A percentile compares a stretch with the other conserved stretches of the same genome.
These are phyloP conservation scores for Rutilus rutilus DNA, from an alignment of 2,113 vertebrate genomes.

Conservation along the genomic window DNA sequence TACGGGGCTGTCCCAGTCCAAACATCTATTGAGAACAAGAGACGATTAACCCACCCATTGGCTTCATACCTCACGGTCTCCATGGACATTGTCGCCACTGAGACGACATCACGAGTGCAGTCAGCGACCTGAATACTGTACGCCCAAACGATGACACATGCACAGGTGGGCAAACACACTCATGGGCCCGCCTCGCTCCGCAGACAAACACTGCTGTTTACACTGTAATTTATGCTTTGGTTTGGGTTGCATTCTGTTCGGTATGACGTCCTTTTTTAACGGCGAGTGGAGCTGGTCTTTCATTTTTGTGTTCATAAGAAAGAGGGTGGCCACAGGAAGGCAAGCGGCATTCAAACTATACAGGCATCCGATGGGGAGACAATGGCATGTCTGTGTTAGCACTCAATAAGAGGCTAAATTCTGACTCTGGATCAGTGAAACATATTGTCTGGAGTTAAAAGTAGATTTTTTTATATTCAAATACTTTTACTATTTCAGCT, in stretches of 20 bases:
- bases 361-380: neutral
- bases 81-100: conserved; percentile 58
- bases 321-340: neutral
- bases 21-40: conserved; percentile 61
- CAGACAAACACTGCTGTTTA: conserved; percentile 25
- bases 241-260: conserved; percentile 5
- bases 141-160: conserved; percentile 54
- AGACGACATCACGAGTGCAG: conserved; percentile 37
- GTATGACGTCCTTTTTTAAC: conserved; percentile 6
- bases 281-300: neutral
- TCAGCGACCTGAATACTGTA: conserved; percentile 58
- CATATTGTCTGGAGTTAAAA: neutral
- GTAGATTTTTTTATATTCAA: neutral
- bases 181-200: neutral
- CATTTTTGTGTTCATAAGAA: conserved; percentile 13
- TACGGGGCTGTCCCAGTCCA: conserved; percentile 55
- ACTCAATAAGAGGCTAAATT: conserved; percentile 1
- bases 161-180: conserved; percentile 57
- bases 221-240: conserved; percentile 33
- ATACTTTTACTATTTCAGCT: neutral
- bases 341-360: neutral
- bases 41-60: conserved; percentile 65
- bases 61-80: conserved; percentile 52
- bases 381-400: neutral
- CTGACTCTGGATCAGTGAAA: neutral